Evolutionary conservation across 1,140 invertebrate species (phyloP), one percentile per base, ranked within the genome.

Genomic region (Oncopodura yosiiana): DNA sequence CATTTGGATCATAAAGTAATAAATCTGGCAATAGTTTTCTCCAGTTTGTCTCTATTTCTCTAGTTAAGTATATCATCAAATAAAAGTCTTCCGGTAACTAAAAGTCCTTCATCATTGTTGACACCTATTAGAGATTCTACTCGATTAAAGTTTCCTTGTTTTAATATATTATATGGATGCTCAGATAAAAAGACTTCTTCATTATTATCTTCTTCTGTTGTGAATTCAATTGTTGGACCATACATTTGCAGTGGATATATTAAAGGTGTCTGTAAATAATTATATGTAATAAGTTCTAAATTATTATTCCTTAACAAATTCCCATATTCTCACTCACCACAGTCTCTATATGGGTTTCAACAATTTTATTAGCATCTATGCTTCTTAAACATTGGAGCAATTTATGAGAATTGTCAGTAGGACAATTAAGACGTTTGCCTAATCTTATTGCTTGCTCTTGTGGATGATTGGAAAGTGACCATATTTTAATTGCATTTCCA

Each of bases 401-500:
- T 27, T 39, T 73, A 27, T 73, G 76, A 37, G 75, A 87, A 37
- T 75, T 66, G 6, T 84, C 49, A 53, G 85, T 78, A 18, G 74
- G 73, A 9, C 67, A 69, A 1, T 75, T 73, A 1, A 71, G 74
- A 27, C 76, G 69, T 1, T 75, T 76, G 1, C 66, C 63, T 16
- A 89, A 63, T 45, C 76, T 76, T 32, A 73, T 69, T 0, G 83
- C 78, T 56, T 82, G 79, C 14, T 73, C 66, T 8, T 75, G 70
- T 0, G 81, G 77, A 53, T 80, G 70, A 5, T 75, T 72, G 0
- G 81, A 77, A 41, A 84, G 73, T 0, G 82, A 79, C 87, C 87
- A 92, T 0, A 81, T 76, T 65, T 81, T 82, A 11, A 87, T 69
- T 2, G 82, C 79, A 1, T 82, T 86, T 34, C 56, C 56, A 48